Conservation (phyloP, 2,888 invertebrate species). For the Capitulum mitella region DNA sequence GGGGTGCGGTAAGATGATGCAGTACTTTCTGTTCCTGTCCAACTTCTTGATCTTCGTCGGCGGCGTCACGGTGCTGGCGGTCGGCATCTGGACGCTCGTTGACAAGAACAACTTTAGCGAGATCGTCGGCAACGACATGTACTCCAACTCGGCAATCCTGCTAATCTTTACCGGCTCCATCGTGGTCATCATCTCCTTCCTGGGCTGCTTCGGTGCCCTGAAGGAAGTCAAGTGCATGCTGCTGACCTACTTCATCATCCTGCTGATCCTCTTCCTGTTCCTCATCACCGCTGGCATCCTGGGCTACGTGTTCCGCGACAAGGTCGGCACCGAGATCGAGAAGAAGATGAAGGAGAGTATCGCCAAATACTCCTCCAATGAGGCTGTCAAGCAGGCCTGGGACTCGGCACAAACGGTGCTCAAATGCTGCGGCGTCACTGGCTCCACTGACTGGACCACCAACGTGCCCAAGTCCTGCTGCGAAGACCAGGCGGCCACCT, state of each 20-base stretch:
- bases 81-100: constrained; percentile 77
- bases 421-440: constrained; percentile 34
- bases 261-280: constrained; percentile 80
- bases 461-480: not conserved
- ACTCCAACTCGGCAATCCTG: constrained; percentile 76
- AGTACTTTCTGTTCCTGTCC: constrained; percentile 71
- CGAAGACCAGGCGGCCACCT: not conserved
- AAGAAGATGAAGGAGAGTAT: constrained; percentile 70
- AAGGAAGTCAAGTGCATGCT: constrained; percentile 91
- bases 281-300: constrained; percentile 85
- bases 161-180: constrained; percentile 73
- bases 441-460: constrained; percentile 29
- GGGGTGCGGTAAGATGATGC: constrained; percentile 80
- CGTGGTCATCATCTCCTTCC: constrained; percentile 72
- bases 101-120: constrained; percentile 77
- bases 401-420: constrained; percentile 66
- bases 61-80: constrained; percentile 63
- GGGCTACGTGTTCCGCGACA: constrained; percentile 80
- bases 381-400: constrained; percentile 71
- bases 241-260: constrained; percentile 80
- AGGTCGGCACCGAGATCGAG: constrained; percentile 65
- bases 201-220: constrained; percentile 89
- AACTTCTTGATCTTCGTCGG: constrained; percentile 78
- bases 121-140: constrained; percentile 76
- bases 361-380: constrained; percentile 55